Evolutionary conservation across 2,888 invertebrate genomes (phyloP).

Genomic region (Aphodius granarius): DNA sequence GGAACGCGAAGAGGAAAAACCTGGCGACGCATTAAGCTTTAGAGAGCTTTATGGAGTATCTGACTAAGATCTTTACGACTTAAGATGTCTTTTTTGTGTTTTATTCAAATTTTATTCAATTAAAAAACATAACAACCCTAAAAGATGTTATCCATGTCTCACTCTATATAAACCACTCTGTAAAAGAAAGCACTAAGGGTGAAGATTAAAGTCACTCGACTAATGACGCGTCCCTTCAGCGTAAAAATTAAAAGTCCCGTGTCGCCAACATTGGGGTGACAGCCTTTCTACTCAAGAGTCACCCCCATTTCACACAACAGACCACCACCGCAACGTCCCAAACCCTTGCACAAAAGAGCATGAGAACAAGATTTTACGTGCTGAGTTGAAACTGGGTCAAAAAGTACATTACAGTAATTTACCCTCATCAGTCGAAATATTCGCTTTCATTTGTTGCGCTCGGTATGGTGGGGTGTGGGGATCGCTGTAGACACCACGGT

Average conservation of each 20-base stretch:
- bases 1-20: neutral
- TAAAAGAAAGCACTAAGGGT: neutral
- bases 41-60: neutral
- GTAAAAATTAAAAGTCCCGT: neutral
- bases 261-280: neutral
- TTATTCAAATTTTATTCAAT: neutral
- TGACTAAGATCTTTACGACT: neutral
- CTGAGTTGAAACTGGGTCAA: conserved; percentile 22
- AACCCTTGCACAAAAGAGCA: conserved; percentile 20
- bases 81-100: neutral
- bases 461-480: neutral
- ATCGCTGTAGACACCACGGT: neutral
- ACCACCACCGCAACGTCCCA: neutral
- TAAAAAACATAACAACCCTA: neutral
- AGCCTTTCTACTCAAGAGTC: neutral
- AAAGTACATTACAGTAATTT: conserved; percentile 27
- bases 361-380: conserved; percentile 24
- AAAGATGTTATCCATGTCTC: neutral
- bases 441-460: conserved; percentile 7
- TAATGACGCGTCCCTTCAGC: neutral
- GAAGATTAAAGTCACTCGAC: neutral
- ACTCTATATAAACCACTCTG: neutral
- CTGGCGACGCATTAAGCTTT: neutral
- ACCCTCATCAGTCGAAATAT: conserved; percentile 24
- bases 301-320: neutral